Conservation (phyloP, 2,113 vertebrate genomes). For the Macrotis lagotis region DNA sequence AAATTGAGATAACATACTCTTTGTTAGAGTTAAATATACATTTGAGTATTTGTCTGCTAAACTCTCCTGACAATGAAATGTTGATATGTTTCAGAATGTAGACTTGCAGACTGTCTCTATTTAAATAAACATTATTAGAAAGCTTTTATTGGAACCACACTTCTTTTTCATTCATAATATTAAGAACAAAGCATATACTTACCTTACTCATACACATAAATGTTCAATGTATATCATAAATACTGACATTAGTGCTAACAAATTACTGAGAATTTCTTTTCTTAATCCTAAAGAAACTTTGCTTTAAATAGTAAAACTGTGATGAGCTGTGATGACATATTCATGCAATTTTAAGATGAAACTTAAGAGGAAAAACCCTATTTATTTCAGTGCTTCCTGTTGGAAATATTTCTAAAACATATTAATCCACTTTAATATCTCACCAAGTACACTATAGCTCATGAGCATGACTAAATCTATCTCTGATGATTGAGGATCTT, state of each 20-base stretch:
- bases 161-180: background rate
- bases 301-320: constrained; percentile 14
- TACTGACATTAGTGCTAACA: constrained; percentile 28
- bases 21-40: constrained; percentile 8
- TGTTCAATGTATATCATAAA: background rate
- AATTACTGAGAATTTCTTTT: constrained; percentile 20
- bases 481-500: background rate
- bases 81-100: constrained; percentile 13
- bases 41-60: constrained; percentile 27
- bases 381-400: background rate
- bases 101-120: constrained; percentile 24
- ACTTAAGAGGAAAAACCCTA: background rate
- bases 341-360: constrained; percentile 15
- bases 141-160: constrained; percentile 21
- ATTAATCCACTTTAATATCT: background rate
- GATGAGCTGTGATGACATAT: background rate
- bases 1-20: constrained; percentile 25
- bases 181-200: background rate
- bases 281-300: constrained; percentile 11
- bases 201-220: background rate
- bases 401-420: background rate
- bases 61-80: background rate
- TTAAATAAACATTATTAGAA: background rate
- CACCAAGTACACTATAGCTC: background rate
- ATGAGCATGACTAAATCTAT: background rate